Evolutionary conservation across 2,888 invertebrate genomes (phyloP), one percentile per base, ranked within the genome.

Genomic region (Ecliptopera silaceata): DNA sequence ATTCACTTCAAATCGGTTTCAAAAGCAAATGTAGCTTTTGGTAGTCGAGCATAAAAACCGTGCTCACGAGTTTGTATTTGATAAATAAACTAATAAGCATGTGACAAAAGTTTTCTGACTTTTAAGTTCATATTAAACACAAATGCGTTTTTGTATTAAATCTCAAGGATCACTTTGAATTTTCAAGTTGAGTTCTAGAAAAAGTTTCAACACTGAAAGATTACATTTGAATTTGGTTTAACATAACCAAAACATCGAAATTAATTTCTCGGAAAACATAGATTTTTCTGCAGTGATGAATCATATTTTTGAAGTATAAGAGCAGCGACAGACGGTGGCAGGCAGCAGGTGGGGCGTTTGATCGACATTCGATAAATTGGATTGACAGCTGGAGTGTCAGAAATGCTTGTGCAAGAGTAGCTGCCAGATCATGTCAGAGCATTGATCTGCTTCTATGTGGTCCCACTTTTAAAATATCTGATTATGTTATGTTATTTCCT

Each of bases 341-440:
- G 71, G 78, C 65, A 60, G 67, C 73, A 74, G 74, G 74, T 73
- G 76, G 74, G 71, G 67, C 68, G 59, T 64, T 58, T 79, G 80
- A 80, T 77, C 69, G 75, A 71, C 70, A 56, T 62, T 72, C 69
- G 80, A 77, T 82, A 80, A 81, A 78, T 77, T 75, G 69, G 71
- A 80, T 72, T 78, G 83, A 81, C 83, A 74, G 75, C 69, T 72
- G 69, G 66, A 69, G 67, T 63, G 66, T 68, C 64, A 68, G 68
- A 59, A 66, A 66, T 66, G 65, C 66, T 72, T 75, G 71, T 60
- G 64, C 66, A 71, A 73, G 69, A 74, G 56, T 59, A 57, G 65
- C 66, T 61, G 66, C 59, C 53, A 64, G 43, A 50, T 29, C 31
- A 42, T 42, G 39, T 54, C 56, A 60, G 58, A 62, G 51, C 60